Evolutionary conservation across 2,797 vertebrate species (phyloP).

Genomic region (Spinus olivaceus): DNA sequence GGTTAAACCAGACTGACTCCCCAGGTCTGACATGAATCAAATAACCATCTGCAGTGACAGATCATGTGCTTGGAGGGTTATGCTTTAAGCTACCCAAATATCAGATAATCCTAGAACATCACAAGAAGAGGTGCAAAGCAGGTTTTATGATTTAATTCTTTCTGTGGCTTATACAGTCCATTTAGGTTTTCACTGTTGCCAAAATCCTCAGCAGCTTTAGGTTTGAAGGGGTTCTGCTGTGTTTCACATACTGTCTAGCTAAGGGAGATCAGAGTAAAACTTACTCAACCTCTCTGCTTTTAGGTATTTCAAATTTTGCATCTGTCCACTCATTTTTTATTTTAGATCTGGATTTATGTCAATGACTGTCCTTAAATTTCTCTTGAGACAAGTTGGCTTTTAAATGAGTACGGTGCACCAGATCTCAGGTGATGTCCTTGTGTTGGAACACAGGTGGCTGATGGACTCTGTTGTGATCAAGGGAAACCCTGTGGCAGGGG

Average conservation of each 20-base stretch:
- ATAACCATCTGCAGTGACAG: neutral
- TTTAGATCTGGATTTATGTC: neutral
- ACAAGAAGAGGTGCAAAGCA: constrained; percentile 26
- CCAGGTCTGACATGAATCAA: neutral
- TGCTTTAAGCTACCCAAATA: constrained; percentile 27
- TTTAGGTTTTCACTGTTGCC: neutral
- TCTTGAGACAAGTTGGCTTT: neutral
- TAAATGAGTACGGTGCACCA: neutral
- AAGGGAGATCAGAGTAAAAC: neutral
- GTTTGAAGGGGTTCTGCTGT: neutral
- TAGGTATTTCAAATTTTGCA: neutral
- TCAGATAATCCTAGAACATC: constrained; percentile 38
- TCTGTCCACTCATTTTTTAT: neutral
- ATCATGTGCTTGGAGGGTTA: neutral
- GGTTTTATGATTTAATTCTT: constrained; percentile 13
- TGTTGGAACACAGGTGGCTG: neutral
- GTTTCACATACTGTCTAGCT: neutral
- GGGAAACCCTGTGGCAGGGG: neutral
- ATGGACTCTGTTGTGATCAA: neutral
- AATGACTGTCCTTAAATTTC: neutral
- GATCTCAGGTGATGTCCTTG: neutral
- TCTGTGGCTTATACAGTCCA: neutral
- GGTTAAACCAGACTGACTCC: neutral
- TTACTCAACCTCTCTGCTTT: neutral
- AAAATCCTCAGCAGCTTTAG: neutral